Evolutionary conservation across 2,888 invertebrate genomes (phyloP), one percentile per base, ranked within the genome.

Genomic region (Serripes groenlandicus): DNA sequence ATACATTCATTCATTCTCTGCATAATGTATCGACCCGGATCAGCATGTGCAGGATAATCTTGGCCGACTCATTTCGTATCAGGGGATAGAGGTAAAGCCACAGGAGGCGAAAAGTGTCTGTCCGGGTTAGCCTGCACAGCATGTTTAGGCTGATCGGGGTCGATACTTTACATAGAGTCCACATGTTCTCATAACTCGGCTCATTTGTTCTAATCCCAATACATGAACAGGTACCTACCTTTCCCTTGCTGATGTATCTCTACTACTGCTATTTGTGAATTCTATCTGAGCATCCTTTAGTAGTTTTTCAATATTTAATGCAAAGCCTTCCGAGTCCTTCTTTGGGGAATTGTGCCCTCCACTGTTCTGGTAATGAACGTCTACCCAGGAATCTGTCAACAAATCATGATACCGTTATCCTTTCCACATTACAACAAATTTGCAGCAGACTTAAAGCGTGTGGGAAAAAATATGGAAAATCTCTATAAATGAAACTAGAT

Each of bases 271-370:
- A 60, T 90, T 86, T 5, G 90, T 79, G 0, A 93, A 93, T 76
- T 94, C 94, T 60, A 91, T 89, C 81, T 93, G 93, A 15, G 94
- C 94, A 64, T 94, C 94, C 30, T 92, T 91, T 56, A 94, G 88
- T 52, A 94, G 87, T 69, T 93, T 93, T 83, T 94, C 94, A 75
- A 94, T 83, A 75, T 89, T 92, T 11, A 89, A 88, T 49, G 85
- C 85, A 66, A 86, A 82, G 18, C 86, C 75, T 7, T 83, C 85
- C 2, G 87, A 79, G n/a, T 72, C 75, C 62, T 80, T 79, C 56
- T 74, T 75, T 1, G 82, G 76, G 15, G 81, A 78, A 23, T 81
- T 77, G 18, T 75, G 78, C 21, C 78, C 81, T 69, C 72, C 74
- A 71, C 80, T 79, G 60, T 72, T 83, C 52, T 80, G 73, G 34